These are phyloP conservation scores for Falco biarmicus DNA, from an alignment of 2,797 vertebrate species.

Conservation along the genomic window DNA sequence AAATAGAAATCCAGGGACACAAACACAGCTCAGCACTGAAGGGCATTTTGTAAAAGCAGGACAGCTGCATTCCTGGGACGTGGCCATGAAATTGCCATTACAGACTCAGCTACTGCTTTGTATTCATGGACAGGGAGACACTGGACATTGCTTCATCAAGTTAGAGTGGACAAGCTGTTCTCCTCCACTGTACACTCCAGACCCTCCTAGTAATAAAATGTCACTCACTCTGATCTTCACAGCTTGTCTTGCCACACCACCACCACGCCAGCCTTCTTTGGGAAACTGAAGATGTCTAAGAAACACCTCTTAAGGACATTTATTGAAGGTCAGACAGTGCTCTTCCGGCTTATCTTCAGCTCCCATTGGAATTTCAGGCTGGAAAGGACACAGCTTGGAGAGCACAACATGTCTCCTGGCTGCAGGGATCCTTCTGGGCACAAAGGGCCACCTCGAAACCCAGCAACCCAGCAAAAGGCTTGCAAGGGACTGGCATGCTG, in stretches of 20 bases:
- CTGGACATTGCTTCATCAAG: not conserved
- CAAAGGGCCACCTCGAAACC: not conserved
- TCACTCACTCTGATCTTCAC: not conserved
- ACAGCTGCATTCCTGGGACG: not conserved
- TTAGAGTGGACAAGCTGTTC: not conserved
- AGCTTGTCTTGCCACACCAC: not conserved
- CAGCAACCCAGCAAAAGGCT: not conserved
- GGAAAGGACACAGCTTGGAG: not conserved
- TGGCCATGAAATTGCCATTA: not conserved
- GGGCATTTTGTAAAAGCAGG: not conserved
- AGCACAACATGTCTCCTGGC: not conserved
- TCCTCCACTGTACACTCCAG: not conserved
- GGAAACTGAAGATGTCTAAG: not conserved
- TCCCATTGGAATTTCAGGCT: not conserved
- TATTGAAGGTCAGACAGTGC: not conserved
- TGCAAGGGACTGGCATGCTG: not conserved
- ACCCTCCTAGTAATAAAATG: not conserved
- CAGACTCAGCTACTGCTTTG: not conserved
- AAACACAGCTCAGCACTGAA: fast-evolving
- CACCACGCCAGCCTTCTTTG: not conserved
- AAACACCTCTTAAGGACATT: not conserved
- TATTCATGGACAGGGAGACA: not conserved
- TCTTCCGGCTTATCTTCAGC: not conserved
- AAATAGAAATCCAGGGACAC: not conserved
- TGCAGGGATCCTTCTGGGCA: not conserved